Evolutionary conservation across 2,113 vertebrate genomes (phyloP).

Genomic region (Cyanistes caeruleus): DNA sequence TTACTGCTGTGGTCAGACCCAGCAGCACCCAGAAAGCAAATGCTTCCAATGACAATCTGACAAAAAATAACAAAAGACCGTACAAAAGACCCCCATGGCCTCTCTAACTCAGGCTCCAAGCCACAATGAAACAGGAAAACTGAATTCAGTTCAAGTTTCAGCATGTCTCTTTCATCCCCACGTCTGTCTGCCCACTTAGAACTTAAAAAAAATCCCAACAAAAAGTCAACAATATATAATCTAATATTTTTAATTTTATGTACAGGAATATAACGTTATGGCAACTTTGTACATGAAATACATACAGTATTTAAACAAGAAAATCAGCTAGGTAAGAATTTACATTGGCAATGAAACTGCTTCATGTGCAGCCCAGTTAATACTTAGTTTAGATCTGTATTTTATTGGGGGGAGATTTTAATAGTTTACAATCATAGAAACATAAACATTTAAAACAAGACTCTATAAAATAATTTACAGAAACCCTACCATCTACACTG

Average conservation of each 20-base stretch:
- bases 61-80: not conserved
- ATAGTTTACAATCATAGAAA: constrained; percentile 88
- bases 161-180: not conserved
- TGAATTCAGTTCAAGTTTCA: not conserved
- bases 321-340: constrained; percentile 87
- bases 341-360: constrained; percentile 84
- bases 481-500: constrained; percentile 74
- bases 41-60: not conserved
- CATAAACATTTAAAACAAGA: constrained; percentile 83
- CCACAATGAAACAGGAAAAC: not conserved
- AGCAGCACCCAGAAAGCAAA: not conserved
- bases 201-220: not conserved
- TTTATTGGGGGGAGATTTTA: constrained; percentile 76
- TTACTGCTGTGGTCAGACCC: not conserved
- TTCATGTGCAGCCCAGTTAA: constrained; percentile 75
- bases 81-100: not conserved
- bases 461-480: constrained; percentile 99
- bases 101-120: not conserved
- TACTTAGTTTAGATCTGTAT: constrained; percentile 83
- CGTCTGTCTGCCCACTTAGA: not conserved
- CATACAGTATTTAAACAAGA: constrained; percentile 86
- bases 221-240: constrained; percentile 61
- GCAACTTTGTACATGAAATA: constrained; percentile 95
- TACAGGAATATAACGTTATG: constrained; percentile 84
- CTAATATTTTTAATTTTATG: constrained; percentile 84